Evolutionary conservation across 2,113 vertebrate genomes (phyloP), one percentile per base, ranked within the genome.

Genomic region (Sisor rabdophorus): DNA sequence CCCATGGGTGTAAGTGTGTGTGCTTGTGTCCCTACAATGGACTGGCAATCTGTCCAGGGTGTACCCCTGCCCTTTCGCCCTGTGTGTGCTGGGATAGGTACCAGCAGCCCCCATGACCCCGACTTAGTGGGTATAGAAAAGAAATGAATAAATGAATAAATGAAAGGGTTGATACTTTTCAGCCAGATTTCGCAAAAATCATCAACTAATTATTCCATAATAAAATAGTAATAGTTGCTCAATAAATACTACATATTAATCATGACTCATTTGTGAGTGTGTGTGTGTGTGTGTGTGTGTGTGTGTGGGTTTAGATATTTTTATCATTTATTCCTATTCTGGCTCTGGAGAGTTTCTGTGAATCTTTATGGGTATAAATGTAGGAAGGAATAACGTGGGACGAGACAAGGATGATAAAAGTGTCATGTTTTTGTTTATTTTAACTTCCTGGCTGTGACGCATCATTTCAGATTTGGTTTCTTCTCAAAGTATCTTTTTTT

Each of bases 231-330:
- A n/a, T n/a, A n/a, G n/a, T n/a, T n/a, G n/a, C 28, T 63, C 20
- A 24, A 60, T 30, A 30, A 9, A 55, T 20, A 20, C 7, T 10
- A 20, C 7, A 54, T 54, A 54, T 54, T 9, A 19, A 54, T 11
- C n/a, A 19, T n/a, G 52, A 54, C 19, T 54, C 52, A 17, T 53
- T 1, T 60, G 26, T 60, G 26, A 30, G 59, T 61, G 59, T 61
- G 59, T 61, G 59, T 61, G 26, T 59, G 13, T 20, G 61, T 64
- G 61, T 64, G 40, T 65, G 19, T 65, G 40, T 15, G 28, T 59
- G 28, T 50, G 65, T 80, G 8, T 71, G 59, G 65, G n/a, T 77
- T 58, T 53, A 80, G 64, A 80, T 80, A 71, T 71, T 44, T 65
- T 48, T 55, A 59, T 67, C 72, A 77, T 79, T 61, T 65, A 56